Conservation (phyloP, 2,797 vertebrate species). For the Clarias platycephalus region DNA sequence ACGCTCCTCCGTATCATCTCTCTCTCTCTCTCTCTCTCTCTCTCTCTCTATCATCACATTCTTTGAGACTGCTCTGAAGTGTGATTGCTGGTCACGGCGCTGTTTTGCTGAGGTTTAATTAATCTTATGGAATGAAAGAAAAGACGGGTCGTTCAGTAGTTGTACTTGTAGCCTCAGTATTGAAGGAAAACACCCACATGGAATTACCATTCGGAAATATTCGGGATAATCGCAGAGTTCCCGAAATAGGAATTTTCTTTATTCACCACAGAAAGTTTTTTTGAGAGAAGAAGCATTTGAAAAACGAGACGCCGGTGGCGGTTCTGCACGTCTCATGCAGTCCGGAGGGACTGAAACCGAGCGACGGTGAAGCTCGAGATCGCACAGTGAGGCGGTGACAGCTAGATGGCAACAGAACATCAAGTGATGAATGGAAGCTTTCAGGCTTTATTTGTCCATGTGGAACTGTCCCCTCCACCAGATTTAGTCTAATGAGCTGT, state of each 20-base stretch:
- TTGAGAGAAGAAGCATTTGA: not conserved
- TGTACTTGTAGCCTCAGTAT: not conserved
- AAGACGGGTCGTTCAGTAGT: too few species aligned
- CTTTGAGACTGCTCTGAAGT: not conserved
- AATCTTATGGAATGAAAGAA: not conserved
- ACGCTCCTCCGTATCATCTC: not conserved
- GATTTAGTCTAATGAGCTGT: not conserved
- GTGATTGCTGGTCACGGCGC: not conserved
- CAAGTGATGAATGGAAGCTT: conserved; percentile 18
- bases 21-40: not conserved
- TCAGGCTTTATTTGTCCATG: not conserved
- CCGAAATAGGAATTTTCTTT: not conserved
- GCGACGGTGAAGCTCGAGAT: not conserved
- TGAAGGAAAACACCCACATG: conserved; percentile 7
- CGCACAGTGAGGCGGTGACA: conserved; percentile 28
- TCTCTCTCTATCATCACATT: not conserved
- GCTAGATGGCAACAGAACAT: conserved; percentile 57
- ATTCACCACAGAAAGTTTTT: conserved; percentile 9
- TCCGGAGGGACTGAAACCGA: conserved; percentile 20
- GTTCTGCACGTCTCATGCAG: conserved; percentile 3
- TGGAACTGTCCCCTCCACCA: not conserved
- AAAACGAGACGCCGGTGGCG: not conserved
- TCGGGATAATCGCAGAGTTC: conserved; percentile 11
- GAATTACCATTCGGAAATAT: conserved; percentile 1
- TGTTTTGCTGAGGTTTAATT: not conserved